phyloP scores from a whole-genome alignment of 2,113 vertebrate species.

The Fregetta grallaria region DNA sequence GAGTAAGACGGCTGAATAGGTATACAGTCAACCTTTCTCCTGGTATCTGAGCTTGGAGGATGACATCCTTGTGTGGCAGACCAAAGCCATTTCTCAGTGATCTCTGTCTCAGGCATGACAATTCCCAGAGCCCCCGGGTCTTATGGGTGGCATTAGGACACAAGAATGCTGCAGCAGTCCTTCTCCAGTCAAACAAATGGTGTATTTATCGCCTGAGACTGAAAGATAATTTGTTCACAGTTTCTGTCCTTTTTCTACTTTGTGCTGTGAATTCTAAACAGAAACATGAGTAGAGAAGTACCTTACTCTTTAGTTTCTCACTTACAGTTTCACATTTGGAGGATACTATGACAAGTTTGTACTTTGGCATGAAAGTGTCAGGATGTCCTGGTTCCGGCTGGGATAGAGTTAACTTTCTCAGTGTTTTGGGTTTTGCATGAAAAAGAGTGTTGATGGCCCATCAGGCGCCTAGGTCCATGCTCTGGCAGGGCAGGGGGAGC shows the following conservation, averaged over 20 bases:
- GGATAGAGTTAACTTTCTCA: no score
- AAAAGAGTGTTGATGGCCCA: no score
- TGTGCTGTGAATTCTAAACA: neutral
- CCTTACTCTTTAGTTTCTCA: neutral
- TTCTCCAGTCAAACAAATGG: neutral
- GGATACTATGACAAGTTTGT: neutral
- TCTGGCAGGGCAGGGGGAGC: no score
- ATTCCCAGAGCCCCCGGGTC: neutral
- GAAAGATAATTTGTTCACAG: neutral
- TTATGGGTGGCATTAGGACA: neutral
- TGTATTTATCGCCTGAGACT: neutral
- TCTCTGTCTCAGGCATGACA: neutral
- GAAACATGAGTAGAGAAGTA: neutral
- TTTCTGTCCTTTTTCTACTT: neutral
- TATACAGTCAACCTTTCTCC: neutral
- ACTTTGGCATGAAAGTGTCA: neutral
- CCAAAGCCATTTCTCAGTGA: neutral
- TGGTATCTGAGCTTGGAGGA: neutral
- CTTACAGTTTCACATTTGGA: constrained; percentile 3
- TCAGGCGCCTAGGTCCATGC: no score
- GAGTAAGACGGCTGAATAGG: neutral
- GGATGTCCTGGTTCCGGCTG: no score
- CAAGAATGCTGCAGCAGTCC: neutral
- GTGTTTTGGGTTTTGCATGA: no score
- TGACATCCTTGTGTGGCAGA: neutral